Conservation (phyloP, 2,113 vertebrate species). For the Dunckerocampus dactyliophorus region DNA sequence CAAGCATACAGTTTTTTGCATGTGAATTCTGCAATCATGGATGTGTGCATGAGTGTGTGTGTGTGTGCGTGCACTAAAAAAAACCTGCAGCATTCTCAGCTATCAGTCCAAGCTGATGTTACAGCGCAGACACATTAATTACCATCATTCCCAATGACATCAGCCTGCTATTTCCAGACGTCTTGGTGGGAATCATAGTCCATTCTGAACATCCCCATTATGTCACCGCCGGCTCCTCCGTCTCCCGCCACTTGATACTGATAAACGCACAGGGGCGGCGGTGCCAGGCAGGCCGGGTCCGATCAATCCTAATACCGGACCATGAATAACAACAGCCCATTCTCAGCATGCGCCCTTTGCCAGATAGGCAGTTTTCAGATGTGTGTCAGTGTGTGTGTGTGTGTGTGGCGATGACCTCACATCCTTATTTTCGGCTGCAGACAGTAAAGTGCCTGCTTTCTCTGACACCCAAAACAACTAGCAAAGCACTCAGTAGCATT, state of each 20-base stretch:
- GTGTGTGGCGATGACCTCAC: conserved; percentile 12
- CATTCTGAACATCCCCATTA: conserved; percentile 54
- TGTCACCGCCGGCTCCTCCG: conserved; percentile 53
- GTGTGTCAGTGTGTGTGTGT: conserved; percentile 10
- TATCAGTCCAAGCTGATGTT: conserved; percentile 32
- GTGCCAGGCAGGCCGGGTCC: conserved; percentile 27
- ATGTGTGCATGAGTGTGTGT: background rate
- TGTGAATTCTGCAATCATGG: background rate
- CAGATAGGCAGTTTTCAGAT: conserved; percentile 1
- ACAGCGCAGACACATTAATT: conserved; percentile 52
- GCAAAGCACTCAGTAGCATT: too few species aligned
- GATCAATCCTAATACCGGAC: conserved; percentile 49
- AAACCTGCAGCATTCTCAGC: conserved; percentile 14
- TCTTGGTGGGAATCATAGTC: conserved; percentile 59
- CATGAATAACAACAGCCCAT: conserved; percentile 11
- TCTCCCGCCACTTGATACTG: conserved; percentile 59
- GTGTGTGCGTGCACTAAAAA: background rate
- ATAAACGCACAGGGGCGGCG: conserved; percentile 43
- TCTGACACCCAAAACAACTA: too few species aligned
- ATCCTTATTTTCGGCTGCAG: background rate
- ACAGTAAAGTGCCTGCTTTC: too few species aligned
- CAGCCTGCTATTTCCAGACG: conserved; percentile 61
- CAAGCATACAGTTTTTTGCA: conserved; percentile 4
- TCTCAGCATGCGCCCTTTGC: background rate
- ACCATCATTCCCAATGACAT: conserved; percentile 56